Percentiles rank a stretch among this genome's conserved stretches.
Evolutionary conservation across 2,113 vertebrate species (phyloP).

Genomic region (Talpa occidentalis): DNA sequence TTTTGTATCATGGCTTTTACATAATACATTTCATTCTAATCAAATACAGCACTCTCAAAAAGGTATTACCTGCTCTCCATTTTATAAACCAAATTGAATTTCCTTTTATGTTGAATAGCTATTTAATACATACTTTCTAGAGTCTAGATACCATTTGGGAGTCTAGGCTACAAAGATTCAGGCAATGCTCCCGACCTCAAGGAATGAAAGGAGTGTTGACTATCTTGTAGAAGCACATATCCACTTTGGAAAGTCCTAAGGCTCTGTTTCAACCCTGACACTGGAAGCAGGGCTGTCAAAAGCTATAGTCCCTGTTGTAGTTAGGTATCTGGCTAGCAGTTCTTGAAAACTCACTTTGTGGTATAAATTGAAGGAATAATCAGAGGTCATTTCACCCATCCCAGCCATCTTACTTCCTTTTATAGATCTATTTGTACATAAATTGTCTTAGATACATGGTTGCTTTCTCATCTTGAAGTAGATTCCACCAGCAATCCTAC

Average conservation of each 20-base stretch:
- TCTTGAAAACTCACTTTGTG: not conserved
- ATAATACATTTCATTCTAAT: conserved; percentile 26
- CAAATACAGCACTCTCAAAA: conserved; percentile 17
- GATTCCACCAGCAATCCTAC: not conserved
- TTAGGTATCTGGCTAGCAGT: no score
- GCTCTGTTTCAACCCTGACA: not conserved
- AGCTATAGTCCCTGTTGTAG: not conserved
- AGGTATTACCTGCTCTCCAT: not conserved
- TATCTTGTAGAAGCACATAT: not conserved
- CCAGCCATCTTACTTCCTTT: not conserved
- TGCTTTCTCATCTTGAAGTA: not conserved
- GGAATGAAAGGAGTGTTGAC: not conserved
- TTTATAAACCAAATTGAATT: conserved; percentile 28
- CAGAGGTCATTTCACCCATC: not conserved
- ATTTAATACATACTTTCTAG: not conserved
- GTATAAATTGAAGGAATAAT: no score
- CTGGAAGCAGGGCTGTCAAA: not conserved
- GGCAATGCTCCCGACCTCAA: not conserved
- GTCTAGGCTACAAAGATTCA: not conserved
- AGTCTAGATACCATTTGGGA: not conserved
- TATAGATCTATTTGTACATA: not conserved
- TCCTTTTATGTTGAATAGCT: not conserved
- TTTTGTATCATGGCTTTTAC: not conserved
- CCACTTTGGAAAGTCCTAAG: not conserved
- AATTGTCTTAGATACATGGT: not conserved